Evolutionary conservation across 2,113 vertebrate genomes (phyloP).

Genomic region (Pheucticus melanocephalus): DNA sequence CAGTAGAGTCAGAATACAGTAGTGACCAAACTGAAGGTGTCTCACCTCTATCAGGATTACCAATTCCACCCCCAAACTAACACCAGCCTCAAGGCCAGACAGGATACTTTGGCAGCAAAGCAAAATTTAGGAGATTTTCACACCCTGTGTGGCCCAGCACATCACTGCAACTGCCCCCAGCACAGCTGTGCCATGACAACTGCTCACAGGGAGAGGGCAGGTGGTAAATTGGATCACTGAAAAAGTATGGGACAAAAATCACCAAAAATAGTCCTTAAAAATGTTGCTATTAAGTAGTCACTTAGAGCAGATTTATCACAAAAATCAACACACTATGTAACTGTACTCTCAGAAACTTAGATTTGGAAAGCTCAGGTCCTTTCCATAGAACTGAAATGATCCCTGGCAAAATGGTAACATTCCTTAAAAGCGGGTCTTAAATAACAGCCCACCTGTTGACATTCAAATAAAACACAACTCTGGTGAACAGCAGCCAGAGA

Average conservation of each 20-base stretch:
- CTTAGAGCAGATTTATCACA: neutral
- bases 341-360: neutral
- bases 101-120: neutral
- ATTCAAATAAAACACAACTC: constrained; percentile 30
- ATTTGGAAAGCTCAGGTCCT: neutral
- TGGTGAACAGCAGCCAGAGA: neutral
- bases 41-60: neutral
- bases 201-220: neutral
- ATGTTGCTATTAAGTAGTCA: neutral
- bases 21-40: neutral
- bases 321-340: neutral
- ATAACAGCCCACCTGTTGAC: constrained; percentile 44
- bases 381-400: neutral
- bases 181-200: neutral
- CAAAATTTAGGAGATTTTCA: neutral
- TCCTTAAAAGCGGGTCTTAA: constrained; percentile 32
- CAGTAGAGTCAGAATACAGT: neutral
- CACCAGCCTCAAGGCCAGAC: neutral
- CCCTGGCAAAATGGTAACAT: neutral
- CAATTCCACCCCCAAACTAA: neutral
- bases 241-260: neutral
- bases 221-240: neutral
- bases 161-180: neutral
- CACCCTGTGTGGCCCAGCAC: neutral
- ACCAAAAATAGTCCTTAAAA: neutral